A percentile compares a stretch with the other conserved stretches of the same genome.
These are phyloP conservation scores for Steinernema feltiae DNA, from an alignment of 1,140 invertebrate genomes.

Conservation along the genomic window DNA sequence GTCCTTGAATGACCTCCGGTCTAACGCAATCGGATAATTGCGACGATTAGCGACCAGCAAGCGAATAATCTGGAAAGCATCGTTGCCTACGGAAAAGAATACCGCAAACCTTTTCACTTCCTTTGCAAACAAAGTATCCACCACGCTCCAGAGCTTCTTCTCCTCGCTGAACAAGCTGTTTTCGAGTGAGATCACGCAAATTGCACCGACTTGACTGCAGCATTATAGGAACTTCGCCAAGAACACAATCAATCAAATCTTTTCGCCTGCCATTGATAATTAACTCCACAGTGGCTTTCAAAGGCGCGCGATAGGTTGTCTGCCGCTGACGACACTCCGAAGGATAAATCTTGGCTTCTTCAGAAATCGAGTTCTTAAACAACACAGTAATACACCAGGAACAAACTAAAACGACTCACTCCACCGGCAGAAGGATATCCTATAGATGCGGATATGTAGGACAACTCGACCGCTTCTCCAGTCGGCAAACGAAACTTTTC, in stretches of 20 bases:
- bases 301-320: slow-evolving; percentile 48
- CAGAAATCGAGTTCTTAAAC: not conserved
- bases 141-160: slow-evolving; percentile 52
- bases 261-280: slow-evolving; percentile 41
- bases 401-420: slow-evolving; percentile 15
- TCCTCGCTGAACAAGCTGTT: slow-evolving; percentile 43
- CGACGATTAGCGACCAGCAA: slow-evolving; percentile 52
- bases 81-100: not conserved
- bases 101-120: slow-evolving; percentile 48
- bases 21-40: slow-evolving; percentile 53
- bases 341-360: slow-evolving; percentile 24
- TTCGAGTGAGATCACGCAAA: slow-evolving; percentile 35
- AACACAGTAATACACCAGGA: too few species aligned
- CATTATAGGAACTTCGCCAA: slow-evolving; percentile 55
- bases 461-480: slow-evolving; percentile 51
- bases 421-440: slow-evolving; percentile 32
- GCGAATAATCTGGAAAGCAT: slow-evolving; percentile 42
- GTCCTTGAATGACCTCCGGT: slow-evolving; percentile 43
- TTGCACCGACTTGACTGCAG: slow-evolving; percentile 52
- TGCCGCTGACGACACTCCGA: slow-evolving; percentile 55
- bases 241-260: slow-evolving; percentile 43
- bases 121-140: slow-evolving; percentile 56
- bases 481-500: slow-evolving; percentile 47
- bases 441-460: slow-evolving; percentile 38
- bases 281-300: slow-evolving; percentile 42